phyloP scores from a whole-genome alignment of 2,797 vertebrate genomes.

The Lutjanus campechanus region DNA sequence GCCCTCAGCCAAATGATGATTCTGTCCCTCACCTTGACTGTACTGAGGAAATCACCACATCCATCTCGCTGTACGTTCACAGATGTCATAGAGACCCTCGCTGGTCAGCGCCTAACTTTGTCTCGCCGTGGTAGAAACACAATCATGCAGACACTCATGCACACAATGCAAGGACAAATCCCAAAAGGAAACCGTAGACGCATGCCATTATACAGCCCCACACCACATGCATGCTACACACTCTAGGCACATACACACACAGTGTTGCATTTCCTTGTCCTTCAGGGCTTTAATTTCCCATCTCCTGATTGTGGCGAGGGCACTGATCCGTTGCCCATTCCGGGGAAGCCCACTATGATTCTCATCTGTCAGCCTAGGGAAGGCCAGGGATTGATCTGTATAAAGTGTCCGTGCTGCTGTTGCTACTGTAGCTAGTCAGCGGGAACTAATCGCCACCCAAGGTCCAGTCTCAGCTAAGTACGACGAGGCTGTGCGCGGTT shows the following conservation, averaged over 20 bases:
- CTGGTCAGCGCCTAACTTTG: slow-evolving; percentile 48
- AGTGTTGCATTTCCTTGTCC: slow-evolving; percentile 47
- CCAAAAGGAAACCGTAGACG: slow-evolving; percentile 50
- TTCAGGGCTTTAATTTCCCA: slow-evolving; percentile 69
- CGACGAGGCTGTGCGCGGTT: slow-evolving; percentile 11
- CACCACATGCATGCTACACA: neutral
- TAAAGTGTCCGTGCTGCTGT: slow-evolving; percentile 52
- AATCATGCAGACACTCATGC: slow-evolving; percentile 33
- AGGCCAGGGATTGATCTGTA: slow-evolving; percentile 73
- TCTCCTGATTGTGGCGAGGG: slow-evolving; percentile 61
- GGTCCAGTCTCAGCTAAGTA: slow-evolving; percentile 40
- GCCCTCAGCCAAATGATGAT: slow-evolving; percentile 71
- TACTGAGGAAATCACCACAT: slow-evolving; percentile 66
- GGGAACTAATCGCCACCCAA: slow-evolving; percentile 65
- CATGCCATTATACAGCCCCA: slow-evolving; percentile 31
- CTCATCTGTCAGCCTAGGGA: slow-evolving; percentile 65
- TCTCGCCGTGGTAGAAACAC: slow-evolving; percentile 45
- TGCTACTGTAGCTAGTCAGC: slow-evolving; percentile 54
- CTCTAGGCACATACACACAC: slow-evolving; percentile 21
- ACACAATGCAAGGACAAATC: slow-evolving; percentile 53
- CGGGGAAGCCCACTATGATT: slow-evolving; percentile 64
- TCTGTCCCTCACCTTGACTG: slow-evolving; percentile 79
- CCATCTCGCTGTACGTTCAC: slow-evolving; percentile 64
- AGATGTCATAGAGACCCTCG: slow-evolving; percentile 44
- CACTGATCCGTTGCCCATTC: slow-evolving; percentile 68